phyloP scores from a whole-genome alignment of 2,797 vertebrate species.

The Catharus ustulatus region DNA sequence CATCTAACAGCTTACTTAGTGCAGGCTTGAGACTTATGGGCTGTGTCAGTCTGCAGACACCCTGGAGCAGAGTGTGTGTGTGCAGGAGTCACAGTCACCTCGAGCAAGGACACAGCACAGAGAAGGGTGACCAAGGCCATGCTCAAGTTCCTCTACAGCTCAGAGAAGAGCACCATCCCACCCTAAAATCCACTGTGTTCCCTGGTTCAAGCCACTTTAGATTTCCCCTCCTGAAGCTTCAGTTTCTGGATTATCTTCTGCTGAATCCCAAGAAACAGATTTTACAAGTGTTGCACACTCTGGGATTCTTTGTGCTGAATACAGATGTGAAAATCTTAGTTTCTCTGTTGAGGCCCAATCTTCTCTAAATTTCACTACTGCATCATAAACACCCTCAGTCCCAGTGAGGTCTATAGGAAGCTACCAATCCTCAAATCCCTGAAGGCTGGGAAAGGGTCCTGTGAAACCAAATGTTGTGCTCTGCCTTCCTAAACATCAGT shows the following conservation, averaged over 20 bases:
- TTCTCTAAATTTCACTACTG: background rate
- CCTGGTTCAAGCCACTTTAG: fast-evolving
- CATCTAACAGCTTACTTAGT: background rate
- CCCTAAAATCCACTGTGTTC: background rate
- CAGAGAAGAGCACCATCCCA: background rate
- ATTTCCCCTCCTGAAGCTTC: background rate
- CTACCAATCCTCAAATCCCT: background rate
- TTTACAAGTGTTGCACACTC: background rate
- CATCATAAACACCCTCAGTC: background rate
- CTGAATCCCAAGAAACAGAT: background rate
- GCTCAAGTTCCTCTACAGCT: background rate
- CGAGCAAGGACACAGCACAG: fast-evolving
- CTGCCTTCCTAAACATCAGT: background rate
- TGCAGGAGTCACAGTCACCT: background rate
- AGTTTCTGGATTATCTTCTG: background rate
- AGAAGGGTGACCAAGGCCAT: background rate
- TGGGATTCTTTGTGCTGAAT: background rate
- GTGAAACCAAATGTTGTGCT: background rate
- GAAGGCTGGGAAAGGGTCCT: background rate
- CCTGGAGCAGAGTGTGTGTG: background rate
- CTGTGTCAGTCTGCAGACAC: background rate
- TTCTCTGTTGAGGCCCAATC: background rate
- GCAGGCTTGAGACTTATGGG: fast-evolving
- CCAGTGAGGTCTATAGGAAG: background rate
- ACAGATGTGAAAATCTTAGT: background rate